Percentiles rank a stretch among this genome's conserved stretches.
Conservation (phyloP, 2,888 invertebrate genomes). For the Epistrophe grossulariae region DNA sequence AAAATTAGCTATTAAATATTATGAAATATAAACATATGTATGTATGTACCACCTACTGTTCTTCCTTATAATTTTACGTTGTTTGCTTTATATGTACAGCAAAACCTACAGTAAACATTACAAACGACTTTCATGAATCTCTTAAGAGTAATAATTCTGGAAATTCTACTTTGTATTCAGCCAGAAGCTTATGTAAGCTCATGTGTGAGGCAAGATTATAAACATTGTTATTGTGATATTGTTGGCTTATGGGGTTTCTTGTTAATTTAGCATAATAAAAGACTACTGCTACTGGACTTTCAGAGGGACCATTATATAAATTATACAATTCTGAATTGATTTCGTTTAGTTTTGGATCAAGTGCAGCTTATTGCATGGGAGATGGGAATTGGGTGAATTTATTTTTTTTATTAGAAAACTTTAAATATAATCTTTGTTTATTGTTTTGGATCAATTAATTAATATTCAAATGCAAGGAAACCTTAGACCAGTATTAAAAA, state of each 20-base stretch:
- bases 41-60: not conserved
- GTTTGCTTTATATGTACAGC: not conserved
- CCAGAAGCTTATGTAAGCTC: constrained; percentile 19
- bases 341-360: not conserved
- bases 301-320: not conserved
- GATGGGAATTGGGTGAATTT: not conserved
- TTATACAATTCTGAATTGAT: not conserved
- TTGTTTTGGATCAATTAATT: too few relatives aligned
- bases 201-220: constrained; percentile 11
- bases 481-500: too few relatives aligned
- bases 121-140: constrained; percentile 1
- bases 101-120: not conserved
- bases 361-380: not conserved
- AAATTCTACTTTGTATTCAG: constrained; percentile 22
- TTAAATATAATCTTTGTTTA: too few relatives aligned
- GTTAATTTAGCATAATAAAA: constrained; percentile 5
- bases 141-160: constrained; percentile 3
- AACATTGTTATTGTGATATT: not conserved
- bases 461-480: too few relatives aligned
- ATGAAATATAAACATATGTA: not conserved
- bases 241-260: constrained; percentile 1
- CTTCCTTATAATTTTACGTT: not conserved
- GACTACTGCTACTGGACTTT: constrained; percentile 5
- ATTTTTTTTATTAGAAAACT: not conserved
- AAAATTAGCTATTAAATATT: not conserved